Percentiles rank a stretch among this genome's conserved stretches.
These are phyloP conservation scores for Ammodytes marinus DNA, from an alignment of 2,113 vertebrate genomes.

Conservation along the genomic window DNA sequence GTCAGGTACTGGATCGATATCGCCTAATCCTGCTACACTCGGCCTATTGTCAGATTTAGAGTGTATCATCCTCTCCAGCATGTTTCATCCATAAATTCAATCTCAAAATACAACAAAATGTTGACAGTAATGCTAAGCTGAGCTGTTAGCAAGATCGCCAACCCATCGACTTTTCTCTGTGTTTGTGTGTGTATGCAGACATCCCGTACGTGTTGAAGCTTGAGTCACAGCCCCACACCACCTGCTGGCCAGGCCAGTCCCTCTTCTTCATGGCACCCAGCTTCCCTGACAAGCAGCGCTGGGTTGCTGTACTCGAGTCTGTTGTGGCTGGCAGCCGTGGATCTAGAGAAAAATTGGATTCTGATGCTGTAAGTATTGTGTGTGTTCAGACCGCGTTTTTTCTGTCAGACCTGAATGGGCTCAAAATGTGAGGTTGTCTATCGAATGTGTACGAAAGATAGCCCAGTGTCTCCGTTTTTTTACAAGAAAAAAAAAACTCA, in stretches of 20 bases:
- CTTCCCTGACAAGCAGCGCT: constrained; percentile 99
- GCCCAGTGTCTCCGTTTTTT: constrained; percentile 12
- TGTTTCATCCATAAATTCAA: constrained; percentile 15
- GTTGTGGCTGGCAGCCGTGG: constrained; percentile 94
- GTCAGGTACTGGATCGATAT: constrained; percentile 89
- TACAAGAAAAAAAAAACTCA: constrained; percentile 21
- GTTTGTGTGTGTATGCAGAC: constrained; percentile 81
- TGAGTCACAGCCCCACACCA: constrained; percentile 97
- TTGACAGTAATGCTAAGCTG: constrained; percentile 29
- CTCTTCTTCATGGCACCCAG: constrained; percentile 97
- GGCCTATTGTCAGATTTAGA: constrained; percentile 12
- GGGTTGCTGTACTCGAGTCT: constrained; percentile 97
- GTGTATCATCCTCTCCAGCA: constrained; percentile 25
- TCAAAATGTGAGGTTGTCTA: constrained; percentile 1
- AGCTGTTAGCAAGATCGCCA: background rate
- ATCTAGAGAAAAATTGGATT: constrained; percentile 95
- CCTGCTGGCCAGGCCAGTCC: constrained; percentile 97
- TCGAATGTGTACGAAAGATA: constrained; percentile 20
- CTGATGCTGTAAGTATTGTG: constrained; percentile 92
- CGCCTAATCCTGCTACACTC: constrained; percentile 15
- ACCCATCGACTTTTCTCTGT: constrained; percentile 6
- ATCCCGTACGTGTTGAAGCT: constrained; percentile 98
- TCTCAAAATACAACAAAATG: constrained; percentile 18
- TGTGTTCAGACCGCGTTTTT: background rate
- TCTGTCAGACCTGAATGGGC: background rate